Evolutionary conservation across 35 echinoderm and acorn worm genomes (phyloP), one percentile per base, ranked within the genome.

Genomic region (Ophioderma brevispina): DNA sequence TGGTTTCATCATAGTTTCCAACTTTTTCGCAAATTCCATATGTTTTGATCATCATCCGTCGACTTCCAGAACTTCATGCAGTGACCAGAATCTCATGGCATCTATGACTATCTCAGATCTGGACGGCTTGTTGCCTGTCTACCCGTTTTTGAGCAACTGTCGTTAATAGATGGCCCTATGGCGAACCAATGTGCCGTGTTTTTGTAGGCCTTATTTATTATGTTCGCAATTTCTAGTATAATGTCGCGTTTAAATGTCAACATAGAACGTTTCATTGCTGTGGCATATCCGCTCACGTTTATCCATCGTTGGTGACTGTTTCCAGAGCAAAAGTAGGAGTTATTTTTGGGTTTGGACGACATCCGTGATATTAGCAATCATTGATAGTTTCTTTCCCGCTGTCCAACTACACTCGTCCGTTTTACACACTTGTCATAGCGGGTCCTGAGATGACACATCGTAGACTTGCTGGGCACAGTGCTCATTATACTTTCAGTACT

Each of bases 221-320:
- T 83, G 15, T 43, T n/a, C 32, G 40, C 40, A 15, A 33, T 49
- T 32, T 33, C 37, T 39, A 46, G 38, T 21, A 32, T 83, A 14
- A 31, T 83, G 4, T 83, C 81, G 19, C 40, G 41, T 1, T 25
- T 83, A 3, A 43, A 32, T 4, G 81, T 83, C 13, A 83, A 39
- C 37, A 33, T 83, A 8, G 81, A 83, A 31, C 37, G 81, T 1
- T 83, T 49, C 81, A 83, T 83, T 33, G 33, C 52, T 38, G 81
- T 83, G 81, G 81, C 50, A 43, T 49, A 46, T 23, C n/a, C n/a
- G 39, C 81, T 8, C 32, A 46, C 2, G 31, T 38, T 10, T 83
- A 83, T 13, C 19, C 0, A 0, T 10, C 37, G 6, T 18, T 83
- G 2, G 81, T 83, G 39, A 83, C 81, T 0, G 31, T 83, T 11